Conservation (phyloP, 2,888 invertebrate genomes). For the Drosophila kuntzei region DNA sequence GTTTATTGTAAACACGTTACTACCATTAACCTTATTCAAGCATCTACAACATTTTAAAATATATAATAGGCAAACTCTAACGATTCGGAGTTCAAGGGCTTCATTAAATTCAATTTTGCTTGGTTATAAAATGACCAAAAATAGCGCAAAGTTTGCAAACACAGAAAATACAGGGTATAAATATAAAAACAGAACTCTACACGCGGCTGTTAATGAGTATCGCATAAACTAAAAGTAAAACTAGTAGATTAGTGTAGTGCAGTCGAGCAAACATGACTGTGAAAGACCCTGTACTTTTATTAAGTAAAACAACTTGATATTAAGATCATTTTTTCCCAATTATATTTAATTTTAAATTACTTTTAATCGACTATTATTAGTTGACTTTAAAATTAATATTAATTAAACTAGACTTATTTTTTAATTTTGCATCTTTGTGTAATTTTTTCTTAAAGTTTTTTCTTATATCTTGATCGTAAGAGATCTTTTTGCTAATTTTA, state of each 20-base stretch:
- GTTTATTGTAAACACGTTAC: constrained; percentile 64
- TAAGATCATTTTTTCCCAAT: too few relatives aligned
- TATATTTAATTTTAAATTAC: too few relatives aligned
- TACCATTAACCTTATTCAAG: constrained; percentile 72
- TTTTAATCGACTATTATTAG: too few relatives aligned
- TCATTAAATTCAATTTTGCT: constrained; percentile 27
- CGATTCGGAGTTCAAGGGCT: constrained; percentile 68
- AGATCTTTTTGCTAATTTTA: too few relatives aligned
- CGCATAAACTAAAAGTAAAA: constrained; percentile 3
- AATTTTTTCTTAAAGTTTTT: too few relatives aligned
- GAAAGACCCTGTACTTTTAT: too few relatives aligned
- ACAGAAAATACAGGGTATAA: background rate
- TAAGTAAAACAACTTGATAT: too few relatives aligned
- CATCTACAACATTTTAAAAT: constrained; percentile 47
- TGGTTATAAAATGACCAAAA: constrained; percentile 45
- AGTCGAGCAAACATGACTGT: background rate
- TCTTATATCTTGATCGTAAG: too few relatives aligned
- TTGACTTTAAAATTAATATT: too few relatives aligned
- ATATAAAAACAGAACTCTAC: constrained; percentile 42
- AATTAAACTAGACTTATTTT: too few relatives aligned
- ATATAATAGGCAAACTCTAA: constrained; percentile 34
- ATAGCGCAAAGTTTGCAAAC: constrained; percentile 20
- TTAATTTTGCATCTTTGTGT: too few relatives aligned
- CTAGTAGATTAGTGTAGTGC: background rate
- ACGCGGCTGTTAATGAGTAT: constrained; percentile 40